Evolutionary conservation across 1,140 invertebrate genomes (phyloP), one percentile per base, ranked within the genome.

Genomic region (Procambarus virginalis): DNA sequence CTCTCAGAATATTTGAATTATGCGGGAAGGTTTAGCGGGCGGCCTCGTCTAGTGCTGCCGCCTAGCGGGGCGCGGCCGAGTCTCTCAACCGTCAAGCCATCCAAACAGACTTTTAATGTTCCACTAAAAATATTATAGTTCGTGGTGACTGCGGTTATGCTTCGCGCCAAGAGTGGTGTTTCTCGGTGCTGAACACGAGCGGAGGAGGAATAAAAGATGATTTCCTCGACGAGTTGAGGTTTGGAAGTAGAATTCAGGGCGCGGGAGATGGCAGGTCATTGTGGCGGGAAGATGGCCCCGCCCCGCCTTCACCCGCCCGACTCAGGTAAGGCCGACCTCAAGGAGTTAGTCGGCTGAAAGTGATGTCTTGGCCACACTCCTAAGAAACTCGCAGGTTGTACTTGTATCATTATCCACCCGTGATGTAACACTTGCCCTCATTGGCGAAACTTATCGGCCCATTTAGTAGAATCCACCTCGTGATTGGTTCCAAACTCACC

Each of bases 351-450:
- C 78, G 76, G 78, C 68, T 68, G 55, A 14, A n/a, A 78, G 55
- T 84, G 75, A 76, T 78, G 87, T 89, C 81, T 78, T 78, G 73
- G 55, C 14, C 73, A 77, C 55, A 76, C 80, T 84, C 70, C 70
- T 84, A 55, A 89, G 68, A 76, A 84, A 78, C 49, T 83, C 34
- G 34, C n/a, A 60, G 46, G n/a, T 22, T 68, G 78, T 80, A 75
- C 75, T 80, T 80, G 34, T 10, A 8, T 90, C 89, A 90, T 90
- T 90, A 90, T 81, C 83, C 83, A 51, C 45, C n/a, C 76, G 55
- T 90, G 89, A 90, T 90, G 89, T 81, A 85, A 90, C 89, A 90
- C 83, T 85, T 90, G 86, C 79, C 89, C 84, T 85, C 89, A 90
- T 90, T 90, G 89, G 89, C 79, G 89, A 80, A 79, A 81, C 83